A percentile compares a stretch with the other conserved stretches of the same genome.
These are phyloP conservation scores for Tragelaphus scriptus DNA, from an alignment of 2,113 vertebrate species.

Conservation along the genomic window DNA sequence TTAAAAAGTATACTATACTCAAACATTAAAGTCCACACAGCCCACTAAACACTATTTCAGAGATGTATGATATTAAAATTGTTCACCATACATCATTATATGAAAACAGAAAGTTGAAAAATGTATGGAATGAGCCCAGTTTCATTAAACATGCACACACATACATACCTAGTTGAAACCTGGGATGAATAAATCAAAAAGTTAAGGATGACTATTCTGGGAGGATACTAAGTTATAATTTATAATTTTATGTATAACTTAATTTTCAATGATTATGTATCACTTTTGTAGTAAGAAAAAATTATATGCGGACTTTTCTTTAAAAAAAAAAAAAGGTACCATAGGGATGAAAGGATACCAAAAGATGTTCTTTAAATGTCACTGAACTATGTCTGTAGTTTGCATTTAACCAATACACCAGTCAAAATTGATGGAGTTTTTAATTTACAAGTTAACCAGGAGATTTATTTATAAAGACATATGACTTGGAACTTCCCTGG, in stretches of 20 bases:
- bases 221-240: background rate
- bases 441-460: background rate
- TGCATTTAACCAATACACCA: background rate
- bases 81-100: background rate
- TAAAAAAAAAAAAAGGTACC: background rate
- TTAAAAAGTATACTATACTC: background rate
- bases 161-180: background rate
- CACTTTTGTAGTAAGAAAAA: conserved; percentile 7
- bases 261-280: background rate
- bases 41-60: background rate
- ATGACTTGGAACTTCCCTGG: background rate
- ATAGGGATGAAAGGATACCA: background rate
- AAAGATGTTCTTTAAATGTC: background rate
- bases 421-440: background rate
- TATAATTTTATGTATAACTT: background rate
- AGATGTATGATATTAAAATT: background rate
- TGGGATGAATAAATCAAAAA: background rate
- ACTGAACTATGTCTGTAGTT: conserved; percentile 1
- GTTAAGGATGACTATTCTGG: background rate
- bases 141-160: background rate
- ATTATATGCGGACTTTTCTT: background rate
- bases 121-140: background rate
- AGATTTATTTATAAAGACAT: background rate
- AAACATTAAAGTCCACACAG: background rate
- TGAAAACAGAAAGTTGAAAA: conserved; percentile 16